Evolutionary conservation across 2,888 invertebrate genomes (phyloP).

Genomic region (Eristalinus sepulchralis): DNA sequence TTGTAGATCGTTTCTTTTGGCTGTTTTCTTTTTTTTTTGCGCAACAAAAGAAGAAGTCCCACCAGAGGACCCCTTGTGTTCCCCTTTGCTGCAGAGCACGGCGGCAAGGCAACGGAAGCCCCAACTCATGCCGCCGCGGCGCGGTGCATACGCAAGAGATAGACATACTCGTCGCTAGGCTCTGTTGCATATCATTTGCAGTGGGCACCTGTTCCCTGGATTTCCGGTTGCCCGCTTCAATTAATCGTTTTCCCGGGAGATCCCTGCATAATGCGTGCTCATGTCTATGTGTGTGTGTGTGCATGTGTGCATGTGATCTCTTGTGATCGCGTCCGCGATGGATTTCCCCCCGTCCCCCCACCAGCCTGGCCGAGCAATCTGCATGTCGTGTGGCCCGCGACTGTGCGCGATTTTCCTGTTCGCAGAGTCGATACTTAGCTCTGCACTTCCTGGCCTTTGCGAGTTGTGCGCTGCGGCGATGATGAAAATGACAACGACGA

Average conservation of each 20-base stretch:
- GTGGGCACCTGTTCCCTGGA: constrained; percentile 69
- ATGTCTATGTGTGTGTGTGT: background rate
- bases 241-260: constrained; percentile 55
- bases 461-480: background rate
- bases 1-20: background rate
- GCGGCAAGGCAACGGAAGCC: background rate
- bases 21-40: constrained; percentile 12
- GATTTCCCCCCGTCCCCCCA: background rate
- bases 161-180: constrained; percentile 41
- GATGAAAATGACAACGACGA: background rate
- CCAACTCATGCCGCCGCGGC: background rate
- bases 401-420: constrained; percentile 56
- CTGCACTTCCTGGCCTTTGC: background rate
- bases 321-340: background rate
- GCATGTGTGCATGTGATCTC: background rate
- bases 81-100: background rate
- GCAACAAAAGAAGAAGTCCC: constrained; percentile 29
- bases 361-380: background rate
- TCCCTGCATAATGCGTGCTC: background rate
- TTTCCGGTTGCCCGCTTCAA: constrained; percentile 71
- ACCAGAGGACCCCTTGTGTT: background rate
- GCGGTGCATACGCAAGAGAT: constrained; percentile 16
- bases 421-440: background rate
- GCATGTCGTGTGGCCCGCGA: constrained; percentile 13
- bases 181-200: constrained; percentile 68